Conservation (phyloP, 2,888 invertebrate genomes). For the Leptinotarsa tumamoca region DNA sequence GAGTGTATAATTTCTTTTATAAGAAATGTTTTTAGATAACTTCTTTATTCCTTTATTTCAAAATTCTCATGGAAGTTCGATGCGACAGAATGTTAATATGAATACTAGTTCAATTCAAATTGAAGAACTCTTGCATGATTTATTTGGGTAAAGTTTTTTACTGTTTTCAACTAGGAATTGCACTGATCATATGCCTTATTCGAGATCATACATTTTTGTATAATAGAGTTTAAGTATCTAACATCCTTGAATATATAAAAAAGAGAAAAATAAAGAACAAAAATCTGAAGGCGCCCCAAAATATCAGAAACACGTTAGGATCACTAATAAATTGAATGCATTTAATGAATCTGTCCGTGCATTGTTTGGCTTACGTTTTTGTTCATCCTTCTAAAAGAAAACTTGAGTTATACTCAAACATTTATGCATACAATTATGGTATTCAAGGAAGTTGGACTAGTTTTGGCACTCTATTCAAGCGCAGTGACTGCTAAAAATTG, state of each 20-base stretch:
- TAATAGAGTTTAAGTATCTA: background rate
- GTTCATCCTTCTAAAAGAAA: background rate
- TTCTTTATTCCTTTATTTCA: too few relatives aligned
- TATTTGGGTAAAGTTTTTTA: background rate
- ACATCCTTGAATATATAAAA: background rate
- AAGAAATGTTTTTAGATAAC: too few relatives aligned
- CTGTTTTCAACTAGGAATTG: background rate
- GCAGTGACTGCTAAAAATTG: background rate
- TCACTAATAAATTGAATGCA: too few relatives aligned
- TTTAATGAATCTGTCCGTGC: too few relatives aligned
- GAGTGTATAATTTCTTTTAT: too few relatives aligned
- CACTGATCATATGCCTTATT: background rate
- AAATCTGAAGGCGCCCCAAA: too few relatives aligned
- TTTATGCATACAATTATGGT: background rate
- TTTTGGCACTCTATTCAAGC: conserved; percentile 7
- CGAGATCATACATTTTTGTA: conserved; percentile 4
- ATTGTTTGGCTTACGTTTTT: background rate
- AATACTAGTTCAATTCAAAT: background rate
- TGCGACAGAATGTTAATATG: too few relatives aligned
- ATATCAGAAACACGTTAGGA: too few relatives aligned
- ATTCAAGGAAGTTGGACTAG: conserved; percentile 13
- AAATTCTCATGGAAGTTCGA: too few relatives aligned
- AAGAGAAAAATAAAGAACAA: too few relatives aligned
- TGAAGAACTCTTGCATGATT: background rate
- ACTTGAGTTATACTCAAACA: background rate